These are phyloP conservation scores for Rousettus leschenaultii DNA, from an alignment of 2,113 vertebrate genomes.

Conservation along the genomic window DNA sequence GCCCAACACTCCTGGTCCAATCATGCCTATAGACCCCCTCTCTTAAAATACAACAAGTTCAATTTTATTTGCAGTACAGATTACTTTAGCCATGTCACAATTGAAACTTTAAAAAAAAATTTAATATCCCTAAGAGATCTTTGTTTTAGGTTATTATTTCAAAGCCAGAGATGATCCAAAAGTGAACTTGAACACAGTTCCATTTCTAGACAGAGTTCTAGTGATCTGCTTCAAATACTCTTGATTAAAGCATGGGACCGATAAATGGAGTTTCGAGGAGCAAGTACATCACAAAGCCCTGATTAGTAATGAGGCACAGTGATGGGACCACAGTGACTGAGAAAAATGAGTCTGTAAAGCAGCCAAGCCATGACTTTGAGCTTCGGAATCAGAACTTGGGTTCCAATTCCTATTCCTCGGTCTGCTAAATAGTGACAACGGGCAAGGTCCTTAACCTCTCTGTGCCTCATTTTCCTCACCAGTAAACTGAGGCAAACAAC, in stretches of 20 bases:
- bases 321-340: not conserved
- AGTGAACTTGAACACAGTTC: not conserved
- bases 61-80: not conserved
- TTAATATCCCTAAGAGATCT: not conserved
- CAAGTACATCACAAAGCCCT: not conserved
- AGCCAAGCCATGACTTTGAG: not conserved
- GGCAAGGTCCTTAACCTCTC: not conserved
- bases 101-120: not conserved
- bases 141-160: constrained; percentile 9
- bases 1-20: not conserved
- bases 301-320: not conserved
- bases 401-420: not conserved
- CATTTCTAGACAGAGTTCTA: constrained; percentile 24
- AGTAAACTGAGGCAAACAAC: not conserved
- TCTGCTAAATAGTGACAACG: not conserved
- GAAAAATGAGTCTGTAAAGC: not conserved
- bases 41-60: constrained; percentile 16
- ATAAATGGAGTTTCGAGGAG: not conserved
- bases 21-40: not conserved
- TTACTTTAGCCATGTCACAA: not conserved
- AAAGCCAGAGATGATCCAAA: not conserved
- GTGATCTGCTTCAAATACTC: constrained; percentile 16
- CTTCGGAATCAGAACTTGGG: not conserved
- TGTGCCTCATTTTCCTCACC: not conserved
- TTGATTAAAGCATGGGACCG: not conserved